Percentiles rank a stretch among this genome's conserved stretches.
Evolutionary conservation across 2,797 vertebrate species (phyloP).

Genomic region (Numenius phaeopus): DNA sequence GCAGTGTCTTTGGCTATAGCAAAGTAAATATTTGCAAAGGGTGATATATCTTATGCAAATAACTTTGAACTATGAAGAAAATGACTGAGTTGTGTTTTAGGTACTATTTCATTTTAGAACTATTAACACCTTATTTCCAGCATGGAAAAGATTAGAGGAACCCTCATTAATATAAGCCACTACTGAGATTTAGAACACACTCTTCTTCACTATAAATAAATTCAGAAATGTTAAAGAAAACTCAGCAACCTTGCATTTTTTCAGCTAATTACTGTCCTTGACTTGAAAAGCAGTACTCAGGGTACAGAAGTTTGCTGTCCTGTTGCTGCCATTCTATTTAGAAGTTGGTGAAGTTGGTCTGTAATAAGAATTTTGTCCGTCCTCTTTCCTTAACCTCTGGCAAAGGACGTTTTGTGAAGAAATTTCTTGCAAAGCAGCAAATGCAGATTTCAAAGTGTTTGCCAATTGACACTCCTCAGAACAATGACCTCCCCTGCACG

Average conservation of each 20-base stretch:
- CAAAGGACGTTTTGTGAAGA: conserved; percentile 37
- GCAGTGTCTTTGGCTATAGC: conserved; percentile 66
- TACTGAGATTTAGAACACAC: conserved; percentile 68
- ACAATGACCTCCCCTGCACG: neutral
- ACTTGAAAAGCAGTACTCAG: conserved; percentile 51
- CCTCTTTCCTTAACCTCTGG: neutral
- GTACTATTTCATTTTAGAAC: conserved; percentile 81
- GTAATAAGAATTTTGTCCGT: neutral
- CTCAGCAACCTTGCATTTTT: conserved; percentile 71
- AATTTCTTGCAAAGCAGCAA: conserved; percentile 57
- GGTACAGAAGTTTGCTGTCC: neutral
- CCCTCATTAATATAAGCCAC: conserved; percentile 71
- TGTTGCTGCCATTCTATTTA: neutral
- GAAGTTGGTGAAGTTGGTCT: neutral
- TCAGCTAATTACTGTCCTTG: conserved; percentile 62
- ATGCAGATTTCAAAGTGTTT: conserved; percentile 40
- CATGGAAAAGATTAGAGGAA: conserved; percentile 76
- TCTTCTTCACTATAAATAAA: conserved; percentile 71
- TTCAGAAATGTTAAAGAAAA: conserved; percentile 75
- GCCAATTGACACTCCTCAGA: neutral
- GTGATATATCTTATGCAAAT: conserved; percentile 80
- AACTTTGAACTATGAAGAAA: conserved; percentile 80
- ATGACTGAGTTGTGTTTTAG: conserved; percentile 79
- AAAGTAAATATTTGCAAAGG: conserved; percentile 84
- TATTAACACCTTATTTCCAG: conserved; percentile 81